Base-by-base conservation (phyloP, 2,888 invertebrate species). In the Eledona agricola region DNA sequence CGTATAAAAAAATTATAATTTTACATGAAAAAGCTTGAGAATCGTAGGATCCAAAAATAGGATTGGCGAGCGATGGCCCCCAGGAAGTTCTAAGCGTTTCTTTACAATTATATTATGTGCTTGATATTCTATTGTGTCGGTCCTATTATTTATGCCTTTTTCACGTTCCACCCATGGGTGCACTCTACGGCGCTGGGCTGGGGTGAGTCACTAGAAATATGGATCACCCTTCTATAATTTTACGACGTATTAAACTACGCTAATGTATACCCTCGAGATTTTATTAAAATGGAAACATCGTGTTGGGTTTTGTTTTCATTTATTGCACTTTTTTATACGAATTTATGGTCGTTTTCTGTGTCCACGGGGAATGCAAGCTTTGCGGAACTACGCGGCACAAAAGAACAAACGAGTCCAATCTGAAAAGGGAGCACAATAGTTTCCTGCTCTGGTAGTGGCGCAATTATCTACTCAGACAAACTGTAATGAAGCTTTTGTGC, bases 391-490 rank as follows among this genome's bases (percentile, higher is more conserved):
- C 17, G 11, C 17, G 19, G 15, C 6, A 46, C 34, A 34, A 46
- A 46, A 34, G 46, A 46, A 25, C 34, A 46, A 46, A 45, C 25
- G 22, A 32, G 16, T 25, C 34, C 20, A 46, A 32, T 43, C 31
- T 35, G 26, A 46, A 28, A 42, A 42, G 28, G 19, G 12, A 13
- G 4, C 29, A 42, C 29, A 42, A 43, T 35, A 46, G 46, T 42
- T 34, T 40, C 35, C 37, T n/a, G n/a, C n/a, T 55, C 51, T 35
- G 25, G 46, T 31, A 43, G 50, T 40, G 38, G 46, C 26, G 55
- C 46, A 55, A 55, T 55, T 55, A 55, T 55, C 55, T 49, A 34
- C 51, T 55, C 46, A 55, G 51, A 51, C 55, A 45, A 34, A 23
- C 32, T 40, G 47, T 52, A 50, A 50, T 53, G 53, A 53, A 45